Percentiles rank a stretch among this genome's conserved stretches.
These are phyloP conservation scores for Pecten maximus DNA, from an alignment of 2,888 invertebrate genomes.

Conservation along the genomic window DNA sequence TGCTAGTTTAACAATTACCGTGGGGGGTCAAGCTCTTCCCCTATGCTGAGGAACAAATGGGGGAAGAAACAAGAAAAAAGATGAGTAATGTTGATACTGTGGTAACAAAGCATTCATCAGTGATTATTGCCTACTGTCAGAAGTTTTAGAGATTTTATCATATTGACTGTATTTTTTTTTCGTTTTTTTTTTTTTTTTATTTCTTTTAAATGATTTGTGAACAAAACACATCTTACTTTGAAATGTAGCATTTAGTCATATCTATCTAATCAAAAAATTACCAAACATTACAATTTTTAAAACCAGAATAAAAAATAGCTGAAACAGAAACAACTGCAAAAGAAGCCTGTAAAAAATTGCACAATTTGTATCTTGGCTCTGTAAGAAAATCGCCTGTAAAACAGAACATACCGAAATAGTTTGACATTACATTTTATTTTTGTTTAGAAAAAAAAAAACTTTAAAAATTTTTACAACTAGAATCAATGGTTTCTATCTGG, in stretches of 20 bases:
- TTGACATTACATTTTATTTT: background rate
- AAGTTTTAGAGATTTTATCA: conserved; percentile 11
- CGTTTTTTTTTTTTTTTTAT: background rate
- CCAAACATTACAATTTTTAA: background rate
- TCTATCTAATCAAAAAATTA: background rate
- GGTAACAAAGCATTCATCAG: conserved; percentile 43
- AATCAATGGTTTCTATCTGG: background rate
- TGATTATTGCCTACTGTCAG: conserved; percentile 26
- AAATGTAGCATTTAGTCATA: background rate
- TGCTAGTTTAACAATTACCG: conserved; percentile 53
- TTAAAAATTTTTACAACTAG: background rate
- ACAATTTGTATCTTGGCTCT: conserved; percentile 50
- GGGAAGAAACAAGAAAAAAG: conserved; percentile 83
- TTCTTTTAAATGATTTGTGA: background rate
- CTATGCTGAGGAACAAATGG: conserved; percentile 84
- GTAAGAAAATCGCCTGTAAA: conserved; percentile 53
- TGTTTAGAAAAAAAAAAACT: background rate
- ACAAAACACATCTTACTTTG: background rate
- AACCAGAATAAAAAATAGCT: conserved; percentile 47
- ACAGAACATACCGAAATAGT: conserved; percentile 37
- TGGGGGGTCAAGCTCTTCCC: conserved; percentile 82
- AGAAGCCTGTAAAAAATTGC: conserved; percentile 60
- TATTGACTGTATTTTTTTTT: background rate
- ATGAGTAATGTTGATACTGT: conserved; percentile 61
- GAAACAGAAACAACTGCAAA: conserved; percentile 64